These are phyloP conservation scores for Ramphastos sulfuratus DNA, from an alignment of 2,113 vertebrate genomes.

Conservation along the genomic window DNA sequence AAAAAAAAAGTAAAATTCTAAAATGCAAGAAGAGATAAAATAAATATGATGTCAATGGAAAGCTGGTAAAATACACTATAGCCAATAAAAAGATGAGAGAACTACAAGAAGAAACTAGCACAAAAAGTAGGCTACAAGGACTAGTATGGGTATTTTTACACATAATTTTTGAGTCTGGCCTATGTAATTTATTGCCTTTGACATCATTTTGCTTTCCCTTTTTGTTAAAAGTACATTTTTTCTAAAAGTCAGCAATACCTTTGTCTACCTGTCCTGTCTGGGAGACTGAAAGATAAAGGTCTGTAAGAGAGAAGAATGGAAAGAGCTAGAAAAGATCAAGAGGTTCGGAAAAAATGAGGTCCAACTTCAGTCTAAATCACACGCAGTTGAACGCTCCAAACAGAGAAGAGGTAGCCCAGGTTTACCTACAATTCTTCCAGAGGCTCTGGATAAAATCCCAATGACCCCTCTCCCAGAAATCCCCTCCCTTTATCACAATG, in stretches of 20 bases:
- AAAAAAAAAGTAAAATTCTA: constrained; percentile 73
- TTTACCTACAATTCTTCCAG: constrained; percentile 55
- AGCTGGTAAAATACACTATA: constrained; percentile 79
- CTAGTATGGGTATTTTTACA: constrained; percentile 79
- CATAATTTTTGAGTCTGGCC: constrained; percentile 90
- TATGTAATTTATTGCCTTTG: constrained; percentile 87
- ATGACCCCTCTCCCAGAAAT: constrained; percentile 48
- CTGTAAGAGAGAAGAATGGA: constrained; percentile 99
- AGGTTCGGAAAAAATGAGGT: constrained; percentile 89
- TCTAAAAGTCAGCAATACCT: constrained; percentile 98
- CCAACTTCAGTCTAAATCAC: constrained; percentile 82
- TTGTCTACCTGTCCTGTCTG: constrained; percentile 99
- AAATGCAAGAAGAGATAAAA: constrained; percentile 79
- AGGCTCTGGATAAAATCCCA: constrained; percentile 42
- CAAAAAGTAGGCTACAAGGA: constrained; percentile 82
- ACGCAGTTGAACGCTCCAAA: constrained; percentile 71
- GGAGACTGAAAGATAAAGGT: constrained; percentile 99
- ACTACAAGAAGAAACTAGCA: constrained; percentile 79
- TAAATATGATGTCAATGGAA: constrained; percentile 76
- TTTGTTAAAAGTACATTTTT: constrained; percentile 82
- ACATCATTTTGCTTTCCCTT: constrained; percentile 87
- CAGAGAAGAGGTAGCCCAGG: constrained; percentile 43
- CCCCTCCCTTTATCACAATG: constrained; percentile 34
- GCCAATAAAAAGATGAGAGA: constrained; percentile 82
- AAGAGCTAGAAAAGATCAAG: constrained; percentile 98